Evolutionary conservation across 1,140 invertebrate genomes (phyloP).

Genomic region (Drosophila biarmipes): DNA sequence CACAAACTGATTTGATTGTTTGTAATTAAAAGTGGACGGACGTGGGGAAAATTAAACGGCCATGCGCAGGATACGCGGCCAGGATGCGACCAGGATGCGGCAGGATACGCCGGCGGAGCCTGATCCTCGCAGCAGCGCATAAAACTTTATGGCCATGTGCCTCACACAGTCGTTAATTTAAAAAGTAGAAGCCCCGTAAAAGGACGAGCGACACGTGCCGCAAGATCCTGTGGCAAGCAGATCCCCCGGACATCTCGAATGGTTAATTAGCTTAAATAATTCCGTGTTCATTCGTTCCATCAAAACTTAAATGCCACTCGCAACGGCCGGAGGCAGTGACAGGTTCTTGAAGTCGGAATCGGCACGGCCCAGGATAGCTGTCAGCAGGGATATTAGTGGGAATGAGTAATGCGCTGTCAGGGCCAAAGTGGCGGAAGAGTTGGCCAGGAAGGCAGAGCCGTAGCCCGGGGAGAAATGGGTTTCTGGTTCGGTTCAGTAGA

Average conservation of each 20-base stretch:
- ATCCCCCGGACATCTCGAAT: conserved; percentile 48
- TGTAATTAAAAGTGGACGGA: conserved; percentile 81
- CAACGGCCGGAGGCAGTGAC: conserved; percentile 23
- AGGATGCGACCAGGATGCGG: too few species aligned
- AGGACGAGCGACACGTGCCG: conserved; percentile 4
- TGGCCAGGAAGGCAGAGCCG: neutral
- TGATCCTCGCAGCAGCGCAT: conserved; percentile 32
- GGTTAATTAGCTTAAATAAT: conserved; percentile 62
- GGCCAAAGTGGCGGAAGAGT: conserved; percentile 1
- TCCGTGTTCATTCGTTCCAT: conserved; percentile 40
- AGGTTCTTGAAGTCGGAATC: conserved; percentile 18
- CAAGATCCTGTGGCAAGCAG: neutral
- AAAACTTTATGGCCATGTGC: conserved; percentile 74
- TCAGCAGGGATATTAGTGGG: conserved; percentile 60
- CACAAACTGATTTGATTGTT: conserved; percentile 83
- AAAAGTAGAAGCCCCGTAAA: conserved; percentile 70
- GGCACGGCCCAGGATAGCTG: conserved; percentile 39
- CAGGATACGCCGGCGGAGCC: conserved; percentile 14
- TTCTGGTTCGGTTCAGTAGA: neutral
- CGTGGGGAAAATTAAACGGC: conserved; percentile 77
- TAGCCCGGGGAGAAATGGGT: neutral
- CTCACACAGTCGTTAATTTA: conserved; percentile 60
- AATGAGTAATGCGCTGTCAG: conserved; percentile 50
- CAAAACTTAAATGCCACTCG: conserved; percentile 44
- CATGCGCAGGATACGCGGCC: conserved; percentile 54